Conservation (phyloP, 2,888 invertebrate genomes). For the Drosophila infuscata region DNA sequence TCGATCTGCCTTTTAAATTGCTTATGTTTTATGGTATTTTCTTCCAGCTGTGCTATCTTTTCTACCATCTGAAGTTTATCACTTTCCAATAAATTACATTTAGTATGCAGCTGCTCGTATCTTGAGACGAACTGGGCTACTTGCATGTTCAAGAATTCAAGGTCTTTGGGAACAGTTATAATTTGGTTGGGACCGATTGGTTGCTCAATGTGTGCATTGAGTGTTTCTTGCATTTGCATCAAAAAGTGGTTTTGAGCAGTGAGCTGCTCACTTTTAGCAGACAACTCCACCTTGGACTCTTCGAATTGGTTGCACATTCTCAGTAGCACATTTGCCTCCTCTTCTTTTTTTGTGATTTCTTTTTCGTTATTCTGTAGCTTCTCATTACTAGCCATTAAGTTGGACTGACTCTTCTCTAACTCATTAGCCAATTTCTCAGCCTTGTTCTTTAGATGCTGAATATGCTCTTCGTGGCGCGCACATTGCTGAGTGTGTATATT, state of each 20-base stretch:
- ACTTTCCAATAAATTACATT: neutral
- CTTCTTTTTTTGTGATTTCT: slow-evolving; percentile 29
- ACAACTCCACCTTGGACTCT: neutral
- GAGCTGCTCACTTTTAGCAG: neutral
- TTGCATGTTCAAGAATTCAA: slow-evolving; percentile 1
- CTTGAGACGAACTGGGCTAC: neutral
- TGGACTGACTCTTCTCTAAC: neutral
- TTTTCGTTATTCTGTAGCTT: neutral
- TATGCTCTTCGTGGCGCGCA: neutral
- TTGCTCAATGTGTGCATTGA: neutral
- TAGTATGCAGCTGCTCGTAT: neutral
- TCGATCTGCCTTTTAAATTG: neutral
- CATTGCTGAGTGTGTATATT: slow-evolving; percentile 3
- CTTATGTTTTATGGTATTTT: neutral
- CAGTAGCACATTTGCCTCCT: slow-evolving; percentile 53
- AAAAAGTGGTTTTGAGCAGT: neutral
- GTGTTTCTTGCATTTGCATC: neutral
- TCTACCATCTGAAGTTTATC: neutral
- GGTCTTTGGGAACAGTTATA: neutral
- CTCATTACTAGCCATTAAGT: neutral
- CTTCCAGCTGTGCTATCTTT: neutral
- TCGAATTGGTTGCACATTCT: slow-evolving; percentile 26
- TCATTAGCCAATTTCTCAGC: neutral
- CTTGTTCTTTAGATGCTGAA: slow-evolving; percentile 1
- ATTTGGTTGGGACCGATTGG: neutral